phyloP scores from a whole-genome alignment of 2,888 invertebrate species.

The Apamea anceps region DNA sequence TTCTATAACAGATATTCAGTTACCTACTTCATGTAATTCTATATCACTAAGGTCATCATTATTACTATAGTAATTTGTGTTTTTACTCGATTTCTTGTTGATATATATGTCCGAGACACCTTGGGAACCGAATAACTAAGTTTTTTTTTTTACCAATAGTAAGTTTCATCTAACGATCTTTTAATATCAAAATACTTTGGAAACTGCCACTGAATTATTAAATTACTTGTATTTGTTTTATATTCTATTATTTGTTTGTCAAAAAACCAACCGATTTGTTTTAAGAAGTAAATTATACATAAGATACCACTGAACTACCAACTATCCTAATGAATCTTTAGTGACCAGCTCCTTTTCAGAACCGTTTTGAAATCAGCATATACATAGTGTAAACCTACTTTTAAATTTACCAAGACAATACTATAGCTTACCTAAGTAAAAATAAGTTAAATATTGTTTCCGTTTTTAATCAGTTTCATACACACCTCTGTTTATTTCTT shows the following conservation, averaged over 20 bases:
- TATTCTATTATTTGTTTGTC: neutral
- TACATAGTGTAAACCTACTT: neutral
- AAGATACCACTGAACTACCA: neutral
- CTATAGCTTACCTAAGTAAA: neutral
- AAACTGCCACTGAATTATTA: no score
- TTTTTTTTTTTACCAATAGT: neutral
- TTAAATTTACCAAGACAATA: neutral
- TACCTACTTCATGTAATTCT: slow-evolving; percentile 4
- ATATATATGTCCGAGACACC: neutral
- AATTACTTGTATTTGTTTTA: neutral
- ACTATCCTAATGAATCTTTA: neutral
- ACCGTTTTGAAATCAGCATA: neutral
- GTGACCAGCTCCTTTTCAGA: neutral
- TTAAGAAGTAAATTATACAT: neutral
- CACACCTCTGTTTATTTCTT: slow-evolving; percentile 69
- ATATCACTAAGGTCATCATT: neutral
- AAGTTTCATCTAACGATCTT: neutral
- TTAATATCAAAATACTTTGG: neutral
- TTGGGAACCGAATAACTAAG: neutral
- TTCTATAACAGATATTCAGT: slow-evolving; percentile 9
- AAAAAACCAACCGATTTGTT: neutral
- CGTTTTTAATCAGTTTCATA: neutral
- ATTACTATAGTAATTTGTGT: neutral
- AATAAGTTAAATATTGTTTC: neutral
- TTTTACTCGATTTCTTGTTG: neutral